Conservation (phyloP, 2,888 invertebrate genomes). For the Meta bourneti region DNA sequence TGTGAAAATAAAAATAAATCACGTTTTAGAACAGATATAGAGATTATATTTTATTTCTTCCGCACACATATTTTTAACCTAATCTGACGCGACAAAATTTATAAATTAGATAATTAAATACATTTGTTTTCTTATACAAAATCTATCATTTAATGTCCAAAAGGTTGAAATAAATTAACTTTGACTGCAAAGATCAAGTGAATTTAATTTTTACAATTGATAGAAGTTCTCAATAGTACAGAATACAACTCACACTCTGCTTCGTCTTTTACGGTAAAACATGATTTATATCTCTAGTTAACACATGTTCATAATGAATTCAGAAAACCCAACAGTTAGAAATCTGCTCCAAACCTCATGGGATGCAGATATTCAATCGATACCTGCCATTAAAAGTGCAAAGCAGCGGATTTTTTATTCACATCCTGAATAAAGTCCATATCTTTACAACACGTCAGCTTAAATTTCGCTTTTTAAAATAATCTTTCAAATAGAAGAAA, state of each 20-base stretch:
- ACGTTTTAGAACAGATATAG: no score
- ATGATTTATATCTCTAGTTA: neutral
- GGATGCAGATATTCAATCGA: neutral
- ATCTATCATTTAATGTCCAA: no score
- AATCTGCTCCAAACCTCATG: neutral
- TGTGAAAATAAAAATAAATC: no score
- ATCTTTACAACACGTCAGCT: neutral
- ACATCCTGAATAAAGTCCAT: conserved; percentile 1
- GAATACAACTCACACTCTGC: conserved; percentile 2
- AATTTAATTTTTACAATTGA: no score
- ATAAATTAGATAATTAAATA: no score
- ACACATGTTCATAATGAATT: neutral
- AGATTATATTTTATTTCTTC: no score
- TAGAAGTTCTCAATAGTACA: no score
- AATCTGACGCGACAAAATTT: no score
- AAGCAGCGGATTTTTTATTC: neutral
- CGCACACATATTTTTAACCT: no score
- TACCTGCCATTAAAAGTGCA: neutral
- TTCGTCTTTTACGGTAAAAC: neutral
- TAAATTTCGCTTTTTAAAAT: conserved; percentile 5
- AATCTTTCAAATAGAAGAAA: conserved; percentile 2
- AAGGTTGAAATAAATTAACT: no score
- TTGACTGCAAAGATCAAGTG: no score
- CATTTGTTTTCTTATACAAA: no score
- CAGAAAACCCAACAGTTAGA: neutral